These are phyloP conservation scores for Amiota communis DNA, from an alignment of 2,888 invertebrate species.

Conservation along the genomic window DNA sequence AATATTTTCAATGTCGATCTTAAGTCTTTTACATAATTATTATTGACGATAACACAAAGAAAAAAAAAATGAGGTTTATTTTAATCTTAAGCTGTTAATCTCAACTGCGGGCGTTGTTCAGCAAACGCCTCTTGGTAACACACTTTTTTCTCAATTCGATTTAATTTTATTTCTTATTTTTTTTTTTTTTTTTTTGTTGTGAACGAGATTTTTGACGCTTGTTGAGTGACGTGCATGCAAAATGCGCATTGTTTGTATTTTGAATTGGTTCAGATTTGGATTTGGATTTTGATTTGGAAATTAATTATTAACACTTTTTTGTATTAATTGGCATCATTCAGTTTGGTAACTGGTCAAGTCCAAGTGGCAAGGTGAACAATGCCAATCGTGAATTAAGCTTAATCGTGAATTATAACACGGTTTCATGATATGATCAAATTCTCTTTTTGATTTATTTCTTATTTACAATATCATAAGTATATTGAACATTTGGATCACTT, in stretches of 20 bases:
- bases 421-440: too few species aligned
- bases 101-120: slow-evolving; percentile 35
- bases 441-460: too few species aligned
- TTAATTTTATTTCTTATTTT: neutral
- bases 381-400: too few species aligned
- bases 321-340: slow-evolving; percentile 18
- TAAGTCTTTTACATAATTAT: slow-evolving; percentile 6
- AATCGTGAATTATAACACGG: too few species aligned
- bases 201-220: slow-evolving; percentile 58
- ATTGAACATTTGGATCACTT: neutral
- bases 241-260: slow-evolving; percentile 3
- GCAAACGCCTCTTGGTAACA: slow-evolving; percentile 7
- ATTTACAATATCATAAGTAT: too few species aligned
- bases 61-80: neutral
- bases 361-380: too few species aligned
- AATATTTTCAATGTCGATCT: neutral
- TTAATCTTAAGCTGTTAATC: slow-evolving; percentile 14
- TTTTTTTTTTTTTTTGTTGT: neutral
- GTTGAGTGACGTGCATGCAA: slow-evolving; percentile 42
- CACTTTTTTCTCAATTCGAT: slow-evolving; percentile 1
- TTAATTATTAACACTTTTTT: slow-evolving; percentile 51
- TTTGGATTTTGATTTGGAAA: slow-evolving; percentile 23
- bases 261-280: too few species aligned
- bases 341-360: neutral
- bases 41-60: slow-evolving; percentile 14